phyloP scores from a whole-genome alignment of 2,797 vertebrate species.

The Bovichtus variegatus region DNA sequence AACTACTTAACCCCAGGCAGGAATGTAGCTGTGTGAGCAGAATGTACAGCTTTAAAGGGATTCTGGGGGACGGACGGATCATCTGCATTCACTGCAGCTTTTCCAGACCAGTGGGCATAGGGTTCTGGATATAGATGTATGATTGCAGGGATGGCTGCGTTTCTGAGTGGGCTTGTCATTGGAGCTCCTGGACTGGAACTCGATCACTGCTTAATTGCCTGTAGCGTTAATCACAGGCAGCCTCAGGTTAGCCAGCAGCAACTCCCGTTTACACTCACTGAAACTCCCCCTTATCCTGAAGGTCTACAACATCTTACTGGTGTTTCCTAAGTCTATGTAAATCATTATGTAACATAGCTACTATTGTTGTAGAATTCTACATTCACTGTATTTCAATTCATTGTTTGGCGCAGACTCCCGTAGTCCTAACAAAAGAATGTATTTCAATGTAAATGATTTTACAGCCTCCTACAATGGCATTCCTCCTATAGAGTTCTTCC shows the following conservation, averaged over 20 bases:
- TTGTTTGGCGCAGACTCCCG: slow-evolving; percentile 39
- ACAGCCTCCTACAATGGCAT: slow-evolving; percentile 60
- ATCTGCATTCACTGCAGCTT: slow-evolving; percentile 80
- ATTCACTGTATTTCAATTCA: slow-evolving; percentile 48
- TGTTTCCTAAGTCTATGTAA: slow-evolving; percentile 15
- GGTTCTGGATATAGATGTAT: slow-evolving; percentile 67
- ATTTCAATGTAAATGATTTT: slow-evolving; percentile 75
- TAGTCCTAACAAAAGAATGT: slow-evolving; percentile 50
- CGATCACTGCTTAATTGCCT: slow-evolving; percentile 59
- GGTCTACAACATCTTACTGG: neutral
- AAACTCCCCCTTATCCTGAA: neutral
- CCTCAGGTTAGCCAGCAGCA: slow-evolving; percentile 47
- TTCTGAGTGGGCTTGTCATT: slow-evolving; percentile 63
- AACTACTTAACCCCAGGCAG: slow-evolving; percentile 72
- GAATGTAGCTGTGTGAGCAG: slow-evolving; percentile 81
- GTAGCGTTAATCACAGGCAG: slow-evolving; percentile 44
- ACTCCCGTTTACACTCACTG: slow-evolving; percentile 37
- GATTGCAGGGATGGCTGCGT: slow-evolving; percentile 68
- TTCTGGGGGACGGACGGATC: slow-evolving; percentile 67
- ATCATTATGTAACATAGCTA: neutral
- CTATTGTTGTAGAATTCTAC: slow-evolving; percentile 21
- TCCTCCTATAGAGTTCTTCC: slow-evolving; percentile 64
- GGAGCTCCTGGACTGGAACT: slow-evolving; percentile 60
- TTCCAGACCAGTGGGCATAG: slow-evolving; percentile 76
- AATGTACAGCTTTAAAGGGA: slow-evolving; percentile 76